These are phyloP conservation scores for Ptilonorhynchus violaceus DNA, from an alignment of 2,113 vertebrate species.

Conservation along the genomic window DNA sequence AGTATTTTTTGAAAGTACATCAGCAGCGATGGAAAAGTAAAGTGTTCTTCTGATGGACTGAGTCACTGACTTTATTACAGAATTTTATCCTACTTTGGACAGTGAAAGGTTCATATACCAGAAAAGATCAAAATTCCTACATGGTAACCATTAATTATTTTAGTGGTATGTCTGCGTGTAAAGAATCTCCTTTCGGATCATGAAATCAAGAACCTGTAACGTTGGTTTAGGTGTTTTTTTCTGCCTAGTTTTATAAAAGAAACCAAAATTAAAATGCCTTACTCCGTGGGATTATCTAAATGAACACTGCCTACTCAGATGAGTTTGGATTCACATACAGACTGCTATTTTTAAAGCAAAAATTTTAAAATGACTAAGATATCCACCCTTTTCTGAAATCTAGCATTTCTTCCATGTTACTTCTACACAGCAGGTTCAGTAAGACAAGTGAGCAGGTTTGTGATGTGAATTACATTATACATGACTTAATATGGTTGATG, in stretches of 20 bases:
- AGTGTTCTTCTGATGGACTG: neutral
- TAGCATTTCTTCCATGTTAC: neutral
- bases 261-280: neutral
- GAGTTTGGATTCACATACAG: neutral
- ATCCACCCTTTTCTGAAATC: neutral
- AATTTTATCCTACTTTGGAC: neutral
- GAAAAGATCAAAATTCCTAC: neutral
- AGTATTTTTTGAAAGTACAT: neutral
- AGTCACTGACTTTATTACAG: neutral
- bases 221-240: fast-evolving
- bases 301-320: neutral
- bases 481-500: neutral
- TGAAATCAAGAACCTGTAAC: neutral
- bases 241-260: neutral
- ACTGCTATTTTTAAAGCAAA: neutral
- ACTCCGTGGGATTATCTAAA: neutral
- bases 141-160: neutral
- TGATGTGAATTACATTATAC: neutral
- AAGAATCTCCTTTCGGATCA: neutral
- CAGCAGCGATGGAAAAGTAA: neutral
- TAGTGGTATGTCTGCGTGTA: neutral
- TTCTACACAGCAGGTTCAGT: neutral
- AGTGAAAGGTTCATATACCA: neutral
- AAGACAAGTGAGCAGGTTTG: neutral
- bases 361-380: neutral